phyloP scores from a whole-genome alignment of 2,113 vertebrate genomes.

The Crotalus horridus region DNA sequence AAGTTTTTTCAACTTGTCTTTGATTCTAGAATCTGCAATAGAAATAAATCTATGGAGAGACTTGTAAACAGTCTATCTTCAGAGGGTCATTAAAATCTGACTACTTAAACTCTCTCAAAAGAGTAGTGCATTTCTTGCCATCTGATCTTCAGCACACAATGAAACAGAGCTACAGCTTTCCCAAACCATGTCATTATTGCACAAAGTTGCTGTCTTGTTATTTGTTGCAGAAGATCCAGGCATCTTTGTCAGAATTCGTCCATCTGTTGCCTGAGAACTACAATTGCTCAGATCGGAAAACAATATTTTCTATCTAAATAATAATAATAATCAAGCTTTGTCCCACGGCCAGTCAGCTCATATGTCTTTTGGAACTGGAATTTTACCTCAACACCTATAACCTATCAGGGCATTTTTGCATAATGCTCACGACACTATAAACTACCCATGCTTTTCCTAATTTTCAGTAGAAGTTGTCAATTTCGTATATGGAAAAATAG shows the following conservation, averaged over 20 bases:
- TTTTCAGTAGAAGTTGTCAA: neutral
- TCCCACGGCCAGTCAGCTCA: neutral
- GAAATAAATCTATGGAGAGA: neutral
- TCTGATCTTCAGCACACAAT: neutral
- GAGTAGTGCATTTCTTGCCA: neutral
- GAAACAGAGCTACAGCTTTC: neutral
- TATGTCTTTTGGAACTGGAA: neutral
- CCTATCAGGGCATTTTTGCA: neutral
- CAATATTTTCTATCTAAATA: neutral
- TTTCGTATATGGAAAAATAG: neutral
- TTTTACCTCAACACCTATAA: neutral
- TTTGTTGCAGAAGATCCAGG: neutral
- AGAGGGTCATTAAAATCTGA: neutral
- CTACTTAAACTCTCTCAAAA: neutral
- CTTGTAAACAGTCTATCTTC: neutral
- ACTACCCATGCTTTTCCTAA: neutral
- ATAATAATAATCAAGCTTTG: neutral
- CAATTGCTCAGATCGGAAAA: neutral
- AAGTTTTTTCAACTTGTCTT: neutral
- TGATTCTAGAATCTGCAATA: neutral
- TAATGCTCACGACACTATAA: neutral
- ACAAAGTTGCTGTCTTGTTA: neutral
- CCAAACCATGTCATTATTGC: neutral
- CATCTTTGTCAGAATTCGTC: neutral
- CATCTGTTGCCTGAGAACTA: neutral